Percentiles rank a stretch among this genome's conserved stretches.
phyloP scores from a whole-genome alignment of 2,797 vertebrate genomes.

The Semaprochilodus insignis region DNA sequence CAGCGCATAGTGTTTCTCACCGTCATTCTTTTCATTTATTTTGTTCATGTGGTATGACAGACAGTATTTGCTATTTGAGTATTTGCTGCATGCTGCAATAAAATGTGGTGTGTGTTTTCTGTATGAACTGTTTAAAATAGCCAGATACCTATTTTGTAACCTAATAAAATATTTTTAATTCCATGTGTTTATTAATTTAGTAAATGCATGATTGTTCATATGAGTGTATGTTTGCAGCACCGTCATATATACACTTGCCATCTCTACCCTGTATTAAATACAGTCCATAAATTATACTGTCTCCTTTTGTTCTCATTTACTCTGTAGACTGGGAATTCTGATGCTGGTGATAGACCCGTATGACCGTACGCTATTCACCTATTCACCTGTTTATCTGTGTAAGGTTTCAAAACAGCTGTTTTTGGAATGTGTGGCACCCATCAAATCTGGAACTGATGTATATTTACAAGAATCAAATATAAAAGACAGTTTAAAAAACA shows the following conservation, averaged over 20 bases:
- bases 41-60: not conserved
- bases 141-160: slow-evolving; percentile 61
- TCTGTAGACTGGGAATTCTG: not conserved
- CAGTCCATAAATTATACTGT: slow-evolving; percentile 7
- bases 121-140: slow-evolving; percentile 61
- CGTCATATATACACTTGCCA: slow-evolving; percentile 18
- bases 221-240: slow-evolving; percentile 33
- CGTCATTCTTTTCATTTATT: slow-evolving; percentile 3
- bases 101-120: slow-evolving; percentile 65
- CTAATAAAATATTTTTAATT: slow-evolving; percentile 49
- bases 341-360: no score
- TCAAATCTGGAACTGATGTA: no score
- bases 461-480: no score
- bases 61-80: slow-evolving; percentile 19
- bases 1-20: slow-evolving; percentile 11
- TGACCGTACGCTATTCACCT: no score
- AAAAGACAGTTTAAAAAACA: no score
- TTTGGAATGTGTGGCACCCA: no score
- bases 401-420: no score
- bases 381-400: no score
- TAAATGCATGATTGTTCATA: slow-evolving; percentile 43
- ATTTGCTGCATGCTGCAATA: slow-evolving; percentile 74
- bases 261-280: slow-evolving; percentile 29
- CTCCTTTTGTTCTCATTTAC: not conserved
- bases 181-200: slow-evolving; percentile 29